Evolutionary conservation across 2,797 vertebrate genomes (phyloP).

Genomic region (Sciurus vulgaris): DNA sequence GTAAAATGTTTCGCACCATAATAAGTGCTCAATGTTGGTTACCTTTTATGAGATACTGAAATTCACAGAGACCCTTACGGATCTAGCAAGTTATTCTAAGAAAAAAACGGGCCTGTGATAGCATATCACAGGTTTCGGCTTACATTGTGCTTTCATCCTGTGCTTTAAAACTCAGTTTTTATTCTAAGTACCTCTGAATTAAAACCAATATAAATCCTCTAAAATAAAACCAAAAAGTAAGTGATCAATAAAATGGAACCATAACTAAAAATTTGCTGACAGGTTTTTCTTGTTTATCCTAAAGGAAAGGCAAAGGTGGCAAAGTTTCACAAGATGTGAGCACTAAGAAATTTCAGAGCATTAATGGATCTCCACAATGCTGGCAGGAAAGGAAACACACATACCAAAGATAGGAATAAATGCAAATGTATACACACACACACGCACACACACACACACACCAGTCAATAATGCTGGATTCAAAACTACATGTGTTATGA

Average conservation of each 20-base stretch:
- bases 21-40: neutral
- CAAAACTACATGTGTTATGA: neutral
- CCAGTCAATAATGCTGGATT: neutral
- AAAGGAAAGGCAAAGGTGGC: neutral
- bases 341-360: neutral
- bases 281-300: neutral
- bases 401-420: neutral
- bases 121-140: neutral
- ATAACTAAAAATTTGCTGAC: neutral
- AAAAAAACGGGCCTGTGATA: neutral
- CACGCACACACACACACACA: neutral
- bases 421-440: neutral
- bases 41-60: neutral
- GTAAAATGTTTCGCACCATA: neutral
- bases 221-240: neutral
- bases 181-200: neutral
- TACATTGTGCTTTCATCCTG: neutral
- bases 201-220: neutral
- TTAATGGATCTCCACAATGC: neutral
- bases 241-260: neutral
- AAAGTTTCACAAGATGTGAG: neutral
- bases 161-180: neutral
- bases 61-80: neutral
- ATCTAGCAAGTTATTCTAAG: neutral
- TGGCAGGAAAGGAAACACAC: neutral